Conservation (phyloP, 2,888 invertebrate species). For the Andricus quercusramuli region DNA sequence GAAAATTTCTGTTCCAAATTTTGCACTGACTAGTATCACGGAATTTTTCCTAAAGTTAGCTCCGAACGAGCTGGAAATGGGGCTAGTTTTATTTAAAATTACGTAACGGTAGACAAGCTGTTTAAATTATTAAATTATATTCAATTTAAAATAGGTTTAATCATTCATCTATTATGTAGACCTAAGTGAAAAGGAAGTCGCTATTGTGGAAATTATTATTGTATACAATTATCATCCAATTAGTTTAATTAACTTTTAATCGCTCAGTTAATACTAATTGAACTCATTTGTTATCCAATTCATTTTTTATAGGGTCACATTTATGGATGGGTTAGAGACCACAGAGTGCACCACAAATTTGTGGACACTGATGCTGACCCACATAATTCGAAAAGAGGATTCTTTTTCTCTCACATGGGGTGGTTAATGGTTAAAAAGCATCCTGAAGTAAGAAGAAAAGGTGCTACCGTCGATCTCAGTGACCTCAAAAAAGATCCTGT, state of each 20-base stretch:
- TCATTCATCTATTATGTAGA: too few relatives aligned
- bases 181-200: too few relatives aligned
- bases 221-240: background rate
- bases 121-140: background rate
- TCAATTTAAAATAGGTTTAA: too few relatives aligned
- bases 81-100: too few relatives aligned
- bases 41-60: too few relatives aligned
- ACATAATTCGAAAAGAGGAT: constrained; percentile 92
- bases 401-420: constrained; percentile 97
- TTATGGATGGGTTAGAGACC: constrained; percentile 92
- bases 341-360: constrained; percentile 94
- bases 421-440: constrained; percentile 95
- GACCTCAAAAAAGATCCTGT: constrained; percentile 92
- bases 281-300: background rate
- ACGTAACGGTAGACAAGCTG: too few relatives aligned
- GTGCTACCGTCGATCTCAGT: constrained; percentile 90
- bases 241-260: too few relatives aligned
- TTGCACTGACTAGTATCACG: too few relatives aligned
- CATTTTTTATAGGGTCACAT: constrained; percentile 86
- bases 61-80: too few relatives aligned
- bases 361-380: constrained; percentile 95
- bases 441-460: constrained; percentile 91
- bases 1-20: background rate
- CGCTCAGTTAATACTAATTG: too few relatives aligned
- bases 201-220: background rate